phyloP scores from a whole-genome alignment of 1,140 invertebrate genomes.

The Ctenoplectra terminalis region DNA sequence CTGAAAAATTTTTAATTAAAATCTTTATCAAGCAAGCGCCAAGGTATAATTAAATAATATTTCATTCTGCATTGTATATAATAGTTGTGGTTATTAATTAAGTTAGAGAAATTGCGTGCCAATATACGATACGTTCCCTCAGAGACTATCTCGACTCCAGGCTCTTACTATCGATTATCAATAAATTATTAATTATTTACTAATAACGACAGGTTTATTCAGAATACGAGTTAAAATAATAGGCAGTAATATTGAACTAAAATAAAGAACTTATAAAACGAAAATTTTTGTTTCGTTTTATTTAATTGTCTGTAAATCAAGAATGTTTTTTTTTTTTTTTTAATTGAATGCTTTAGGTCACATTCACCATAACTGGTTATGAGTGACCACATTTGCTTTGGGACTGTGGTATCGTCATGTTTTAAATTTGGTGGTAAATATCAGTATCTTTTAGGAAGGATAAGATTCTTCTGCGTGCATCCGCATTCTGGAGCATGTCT shows the following conservation, averaged over 20 bases:
- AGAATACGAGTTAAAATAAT: not conserved
- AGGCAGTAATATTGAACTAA: not conserved
- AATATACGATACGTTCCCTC: not conserved
- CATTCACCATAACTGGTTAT: too few relatives aligned
- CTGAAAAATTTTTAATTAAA: not conserved
- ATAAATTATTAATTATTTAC: not conserved
- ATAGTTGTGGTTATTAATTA: conserved; percentile 10
- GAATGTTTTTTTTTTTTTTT: too few relatives aligned
- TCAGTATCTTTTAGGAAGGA: too few relatives aligned
- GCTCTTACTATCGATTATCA: conserved; percentile 10
- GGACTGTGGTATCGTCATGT: too few relatives aligned
- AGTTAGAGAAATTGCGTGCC: not conserved
- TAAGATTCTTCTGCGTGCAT: too few relatives aligned
- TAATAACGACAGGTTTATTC: not conserved
- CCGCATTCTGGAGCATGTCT: too few relatives aligned
- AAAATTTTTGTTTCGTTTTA: too few relatives aligned
- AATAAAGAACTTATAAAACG: too few relatives aligned
- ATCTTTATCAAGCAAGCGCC: not conserved
- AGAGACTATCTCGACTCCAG: not conserved
- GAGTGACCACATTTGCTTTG: too few relatives aligned
- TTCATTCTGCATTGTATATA: not conserved
- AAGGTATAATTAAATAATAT: not conserved
- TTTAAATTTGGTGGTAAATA: too few relatives aligned
- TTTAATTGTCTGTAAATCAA: too few relatives aligned
- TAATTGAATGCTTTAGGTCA: too few relatives aligned